Percentiles rank a stretch among this genome's conserved stretches.
Evolutionary conservation across 2,888 invertebrate genomes (phyloP).

Genomic region (Argyra leucocephala): DNA sequence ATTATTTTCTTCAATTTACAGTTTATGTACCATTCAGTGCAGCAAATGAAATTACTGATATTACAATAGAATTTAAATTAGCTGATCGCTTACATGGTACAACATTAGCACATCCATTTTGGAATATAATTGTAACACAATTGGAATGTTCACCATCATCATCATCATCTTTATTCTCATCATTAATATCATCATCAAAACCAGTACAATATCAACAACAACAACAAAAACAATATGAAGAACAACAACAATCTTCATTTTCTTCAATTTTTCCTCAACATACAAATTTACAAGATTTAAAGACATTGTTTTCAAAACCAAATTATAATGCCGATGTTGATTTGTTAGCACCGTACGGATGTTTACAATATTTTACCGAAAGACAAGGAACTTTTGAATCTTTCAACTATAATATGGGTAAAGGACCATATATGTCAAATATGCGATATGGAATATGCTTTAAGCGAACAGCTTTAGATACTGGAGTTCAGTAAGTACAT

Average conservation of each 20-base stretch:
- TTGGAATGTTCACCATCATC: constrained; percentile 46
- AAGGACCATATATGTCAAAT: constrained; percentile 50
- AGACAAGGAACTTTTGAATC: constrained; percentile 47
- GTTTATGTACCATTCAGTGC: constrained; percentile 37
- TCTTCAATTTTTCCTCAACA: neutral
- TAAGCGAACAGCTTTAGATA: constrained; percentile 36
- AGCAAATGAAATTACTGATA: constrained; percentile 31
- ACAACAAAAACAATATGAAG: constrained; percentile 23
- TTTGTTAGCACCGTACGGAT: constrained; percentile 52
- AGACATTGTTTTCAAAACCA: constrained; percentile 31
- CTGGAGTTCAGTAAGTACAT: constrained; percentile 33
- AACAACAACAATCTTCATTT: neutral
- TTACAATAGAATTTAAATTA: constrained; percentile 45
- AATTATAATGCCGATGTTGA: constrained; percentile 30
- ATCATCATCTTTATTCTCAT: constrained; percentile 3
- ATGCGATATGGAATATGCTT: constrained; percentile 57
- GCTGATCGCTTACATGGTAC: constrained; percentile 39
- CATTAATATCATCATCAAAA: constrained; percentile 18
- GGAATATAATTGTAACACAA: constrained; percentile 56
- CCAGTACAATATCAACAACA: constrained; percentile 24
- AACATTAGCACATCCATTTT: constrained; percentile 43
- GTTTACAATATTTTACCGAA: constrained; percentile 57
- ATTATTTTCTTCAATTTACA: constrained; percentile 7
- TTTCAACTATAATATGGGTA: constrained; percentile 52
- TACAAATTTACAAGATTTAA: constrained; percentile 30